Conservation (phyloP, 2,797 vertebrate species). For the Triplophysa yarkandensis region DNA sequence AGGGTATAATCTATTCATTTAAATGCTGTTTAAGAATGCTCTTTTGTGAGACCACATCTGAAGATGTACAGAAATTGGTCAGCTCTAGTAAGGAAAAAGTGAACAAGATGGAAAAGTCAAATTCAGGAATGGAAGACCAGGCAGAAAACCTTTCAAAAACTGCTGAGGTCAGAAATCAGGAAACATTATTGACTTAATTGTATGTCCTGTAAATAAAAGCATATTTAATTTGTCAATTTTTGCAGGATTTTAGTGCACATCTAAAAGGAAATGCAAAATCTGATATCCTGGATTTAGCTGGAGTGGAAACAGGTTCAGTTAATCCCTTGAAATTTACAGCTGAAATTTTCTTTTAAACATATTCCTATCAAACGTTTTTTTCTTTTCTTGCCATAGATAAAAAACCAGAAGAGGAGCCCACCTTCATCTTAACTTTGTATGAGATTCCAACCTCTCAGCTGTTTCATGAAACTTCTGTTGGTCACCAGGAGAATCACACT, state of each 20-base stretch:
- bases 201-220: not conserved
- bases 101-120: not conserved
- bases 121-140: not conserved
- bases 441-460: conserved; percentile 52
- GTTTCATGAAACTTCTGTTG: conserved; percentile 3
- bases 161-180: no score
- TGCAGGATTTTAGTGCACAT: not conserved
- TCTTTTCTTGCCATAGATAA: not conserved
- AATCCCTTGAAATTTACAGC: not conserved
- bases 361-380: not conserved
- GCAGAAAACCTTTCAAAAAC: not conserved
- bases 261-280: not conserved
- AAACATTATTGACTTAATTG: no score
- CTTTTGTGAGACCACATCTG: not conserved
- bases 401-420: conserved; percentile 49
- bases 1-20: not conserved
- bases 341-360: not conserved
- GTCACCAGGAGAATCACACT: not conserved
- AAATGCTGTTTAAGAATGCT: conserved; percentile 6
- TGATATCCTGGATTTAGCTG: conserved; percentile 11
- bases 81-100: not conserved
- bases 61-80: conserved; percentile 20
- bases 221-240: not conserved
- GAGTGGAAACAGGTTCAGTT: not conserved
- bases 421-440: conserved; percentile 61